phyloP scores from a whole-genome alignment of 2,797 vertebrate species.

The Hypotaenidia okinawae region DNA sequence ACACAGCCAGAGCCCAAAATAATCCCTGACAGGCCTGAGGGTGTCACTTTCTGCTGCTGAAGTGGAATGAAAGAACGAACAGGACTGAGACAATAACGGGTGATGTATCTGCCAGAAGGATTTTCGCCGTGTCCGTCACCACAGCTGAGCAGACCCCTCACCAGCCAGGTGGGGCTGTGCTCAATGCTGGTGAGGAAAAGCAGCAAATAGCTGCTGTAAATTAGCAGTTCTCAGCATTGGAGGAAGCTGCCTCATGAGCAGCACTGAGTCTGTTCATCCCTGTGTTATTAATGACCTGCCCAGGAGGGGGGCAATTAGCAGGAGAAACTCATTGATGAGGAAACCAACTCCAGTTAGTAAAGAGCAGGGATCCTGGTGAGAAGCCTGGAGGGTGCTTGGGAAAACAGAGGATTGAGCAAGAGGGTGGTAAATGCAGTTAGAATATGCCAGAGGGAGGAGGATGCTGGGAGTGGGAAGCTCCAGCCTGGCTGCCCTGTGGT shows the following conservation, averaged over 20 bases:
- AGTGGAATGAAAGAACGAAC: neutral
- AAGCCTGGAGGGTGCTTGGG: neutral
- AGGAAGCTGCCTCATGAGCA: neutral
- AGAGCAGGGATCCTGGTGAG: neutral
- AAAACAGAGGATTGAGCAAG: neutral
- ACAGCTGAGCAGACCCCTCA: neutral
- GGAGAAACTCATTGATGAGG: neutral
- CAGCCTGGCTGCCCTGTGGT: neutral
- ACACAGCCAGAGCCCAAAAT: neutral
- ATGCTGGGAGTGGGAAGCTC: neutral
- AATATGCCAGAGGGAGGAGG: neutral
- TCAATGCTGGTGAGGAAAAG: neutral
- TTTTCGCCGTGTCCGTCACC: neutral
- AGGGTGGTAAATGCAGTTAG: neutral
- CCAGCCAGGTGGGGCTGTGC: neutral
- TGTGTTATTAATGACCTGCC: neutral
- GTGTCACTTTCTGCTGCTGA: neutral
- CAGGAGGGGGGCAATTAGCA: neutral
- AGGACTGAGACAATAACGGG: neutral
- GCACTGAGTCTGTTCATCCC: neutral
- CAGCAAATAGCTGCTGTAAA: neutral
- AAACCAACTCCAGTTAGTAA: neutral
- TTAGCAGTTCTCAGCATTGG: neutral
- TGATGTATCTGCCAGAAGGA: neutral
- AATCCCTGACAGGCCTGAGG: neutral